These are phyloP conservation scores for Papilio polytes DNA, from an alignment of 1,140 invertebrate genomes.

Conservation along the genomic window DNA sequence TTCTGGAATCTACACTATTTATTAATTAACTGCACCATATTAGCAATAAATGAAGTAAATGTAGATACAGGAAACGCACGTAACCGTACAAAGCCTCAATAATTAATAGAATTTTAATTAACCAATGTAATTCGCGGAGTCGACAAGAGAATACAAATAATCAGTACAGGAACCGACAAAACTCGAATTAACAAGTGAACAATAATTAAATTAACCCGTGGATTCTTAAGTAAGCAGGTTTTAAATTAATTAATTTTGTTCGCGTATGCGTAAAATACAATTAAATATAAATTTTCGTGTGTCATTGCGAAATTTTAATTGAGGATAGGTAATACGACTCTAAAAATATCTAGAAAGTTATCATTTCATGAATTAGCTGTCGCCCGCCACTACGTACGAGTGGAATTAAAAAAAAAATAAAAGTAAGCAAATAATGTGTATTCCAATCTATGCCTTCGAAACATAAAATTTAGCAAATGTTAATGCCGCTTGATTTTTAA, in stretches of 20 bases:
- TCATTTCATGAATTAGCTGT: not conserved
- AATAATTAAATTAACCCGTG: conserved; percentile 16
- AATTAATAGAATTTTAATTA: conserved; percentile 26
- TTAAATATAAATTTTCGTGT: not conserved
- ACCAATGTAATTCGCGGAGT: conserved; percentile 18
- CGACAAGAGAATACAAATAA: conserved; percentile 16
- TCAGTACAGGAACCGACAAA: conserved; percentile 8
- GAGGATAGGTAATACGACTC: not conserved
- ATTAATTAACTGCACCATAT: not conserved
- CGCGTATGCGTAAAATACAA: not conserved
- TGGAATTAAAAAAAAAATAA: too few species aligned
- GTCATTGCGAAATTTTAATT: conserved; percentile 2
- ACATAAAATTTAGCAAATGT: too few species aligned
- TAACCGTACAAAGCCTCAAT: not conserved
- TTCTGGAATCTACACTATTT: not conserved
- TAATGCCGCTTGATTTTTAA: too few species aligned
- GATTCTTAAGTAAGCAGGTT: conserved; percentile 27
- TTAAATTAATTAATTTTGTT: conserved; percentile 12
- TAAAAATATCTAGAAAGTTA: not conserved
- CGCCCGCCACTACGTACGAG: too few species aligned
- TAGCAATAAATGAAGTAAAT: not conserved
- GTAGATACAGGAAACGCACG: not conserved
- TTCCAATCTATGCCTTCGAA: too few species aligned
- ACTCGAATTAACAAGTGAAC: conserved; percentile 22
- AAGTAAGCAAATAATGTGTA: too few species aligned